Evolutionary conservation across 1,140 invertebrate species (phyloP).

Genomic region (Drosophila kanapiae): DNA sequence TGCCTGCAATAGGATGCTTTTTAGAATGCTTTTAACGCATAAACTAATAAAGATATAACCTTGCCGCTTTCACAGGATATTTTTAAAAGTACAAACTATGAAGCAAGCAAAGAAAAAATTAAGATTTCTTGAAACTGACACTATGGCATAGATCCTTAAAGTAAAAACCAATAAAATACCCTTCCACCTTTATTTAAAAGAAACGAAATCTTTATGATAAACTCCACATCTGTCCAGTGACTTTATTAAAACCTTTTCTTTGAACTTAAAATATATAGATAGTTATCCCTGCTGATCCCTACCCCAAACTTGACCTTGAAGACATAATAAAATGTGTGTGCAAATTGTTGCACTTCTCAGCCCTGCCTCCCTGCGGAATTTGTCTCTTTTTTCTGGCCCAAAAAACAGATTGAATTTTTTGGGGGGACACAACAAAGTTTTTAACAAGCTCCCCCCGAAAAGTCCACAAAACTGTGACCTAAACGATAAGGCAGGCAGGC

Average conservation of each 20-base stretch:
- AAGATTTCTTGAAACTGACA: too few relatives aligned
- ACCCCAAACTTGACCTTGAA: conserved; percentile 56
- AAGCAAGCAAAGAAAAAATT: too few relatives aligned
- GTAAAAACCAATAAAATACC: too few relatives aligned
- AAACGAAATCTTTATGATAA: background rate
- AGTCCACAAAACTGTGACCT: conserved; percentile 39
- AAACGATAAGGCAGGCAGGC: conserved; percentile 33
- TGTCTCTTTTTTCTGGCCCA: conserved; percentile 30
- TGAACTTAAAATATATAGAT: background rate
- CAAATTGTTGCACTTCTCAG: conserved; percentile 55
- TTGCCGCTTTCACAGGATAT: too few relatives aligned
- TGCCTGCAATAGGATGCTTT: too few relatives aligned
- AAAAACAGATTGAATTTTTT: conserved; percentile 76
- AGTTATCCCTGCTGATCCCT: background rate
- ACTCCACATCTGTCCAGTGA: too few relatives aligned
- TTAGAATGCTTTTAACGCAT: too few relatives aligned
- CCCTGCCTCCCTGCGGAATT: background rate
- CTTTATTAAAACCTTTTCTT: fast-evolving
- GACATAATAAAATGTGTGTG: conserved; percentile 5
- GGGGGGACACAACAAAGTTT: conserved; percentile 54
- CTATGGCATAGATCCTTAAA: too few relatives aligned
- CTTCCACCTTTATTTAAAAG: too few relatives aligned
- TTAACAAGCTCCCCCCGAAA: conserved; percentile 54
- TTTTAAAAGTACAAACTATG: too few relatives aligned
- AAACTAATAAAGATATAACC: too few relatives aligned